Evolutionary conservation across 2,888 invertebrate species (phyloP), one percentile per base, ranked within the genome.

Genomic region (Andrena flavipes): DNA sequence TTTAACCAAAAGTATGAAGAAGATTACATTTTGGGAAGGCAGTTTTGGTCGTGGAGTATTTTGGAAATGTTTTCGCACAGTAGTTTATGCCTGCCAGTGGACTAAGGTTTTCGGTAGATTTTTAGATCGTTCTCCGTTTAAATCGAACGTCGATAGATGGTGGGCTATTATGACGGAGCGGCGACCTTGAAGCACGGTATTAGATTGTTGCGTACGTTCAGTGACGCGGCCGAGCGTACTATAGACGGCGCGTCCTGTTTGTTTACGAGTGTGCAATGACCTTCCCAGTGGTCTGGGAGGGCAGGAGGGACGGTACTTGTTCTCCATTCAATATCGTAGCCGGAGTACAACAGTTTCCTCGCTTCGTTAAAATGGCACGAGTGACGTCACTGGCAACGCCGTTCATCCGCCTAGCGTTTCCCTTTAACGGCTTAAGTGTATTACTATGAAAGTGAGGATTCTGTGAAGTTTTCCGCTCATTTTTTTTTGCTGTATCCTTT

Each of bases 231-330:
- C 85, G 83, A 78, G 80, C 82, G 81, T 77, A 78, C 84, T 84
- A 80, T 77, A 83, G 84, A 85, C 82, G 87, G 80, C 82, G 84
- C 82, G 85, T 88, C 82, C 87, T 84, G 88, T 84, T 88, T 87
- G 88, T 87, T 88, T 87, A 88, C 88, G 84, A 88, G 86, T 87
- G 87, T 88, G 88, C 88, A 87, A 88, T 85, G 88, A 88, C 87
- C 85, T 86, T 83, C 76, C 56, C 81, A 79, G 75, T 74, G 82
- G 77, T 10, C 81, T 85, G 71, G 68, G 78, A 69, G 76, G 73
- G 82, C 73, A 82, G 68, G 79, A 77, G 87, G 76, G 72, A 62
- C 73, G 76, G 71, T 76, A 82, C 86, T 87, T 77, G 80, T 85
- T 87, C 85, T 76, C 85, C 87, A 88, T 84, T 87, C 85, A 85